Base-by-base conservation (phyloP, 2,888 invertebrate species). In the Camponotus fellah region DNA sequence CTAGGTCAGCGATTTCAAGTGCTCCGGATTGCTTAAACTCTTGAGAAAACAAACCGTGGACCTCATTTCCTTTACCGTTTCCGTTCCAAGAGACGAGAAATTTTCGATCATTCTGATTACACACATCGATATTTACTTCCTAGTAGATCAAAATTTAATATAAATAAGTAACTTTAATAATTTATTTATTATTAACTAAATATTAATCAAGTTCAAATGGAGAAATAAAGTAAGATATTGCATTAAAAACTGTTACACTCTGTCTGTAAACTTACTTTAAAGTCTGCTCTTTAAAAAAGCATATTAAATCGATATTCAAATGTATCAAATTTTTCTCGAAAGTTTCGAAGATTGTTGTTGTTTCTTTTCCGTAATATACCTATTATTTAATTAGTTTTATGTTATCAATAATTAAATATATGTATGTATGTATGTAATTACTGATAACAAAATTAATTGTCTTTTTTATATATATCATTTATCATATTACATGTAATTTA, bases 1-100 rank as follows among this genome's bases (percentile, higher is more conserved):
- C 76, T 84, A 82, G 90, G 87, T 89, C 91, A 91, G 89, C 91
- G 86, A 89, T 88, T 91, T 71, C 72, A 69, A 82, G 85, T 87
- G 84, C 86, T 79, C 86, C 75, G 68, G 86, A 88, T 90, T 85
- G 85, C 87, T 87, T 84, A 89, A 90, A 85, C 83, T 84, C 83
- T 88, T 85, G 85, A 81, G 88, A 84, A 89, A 88, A 88, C 87
- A 88, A 88, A 85, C 86, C 62, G 56, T 60, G 60, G 43, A 71
- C 49, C 66, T 64, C 71, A 74, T 69, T 56, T 77, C 53, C 34
- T 12, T 66, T 66, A 75, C 72, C 4, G 53, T 64, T 80, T 12
- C 62, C 46, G 14, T 71, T 72, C 49, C 71, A 37, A 71, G 43
- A 43, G 34, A 58, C 0, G 46, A 49, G 26, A 49, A 71, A 69